Percentiles rank a stretch among this genome's conserved stretches.
These are phyloP conservation scores for Numenius arquata DNA, from an alignment of 2,113 vertebrate genomes.

Conservation along the genomic window DNA sequence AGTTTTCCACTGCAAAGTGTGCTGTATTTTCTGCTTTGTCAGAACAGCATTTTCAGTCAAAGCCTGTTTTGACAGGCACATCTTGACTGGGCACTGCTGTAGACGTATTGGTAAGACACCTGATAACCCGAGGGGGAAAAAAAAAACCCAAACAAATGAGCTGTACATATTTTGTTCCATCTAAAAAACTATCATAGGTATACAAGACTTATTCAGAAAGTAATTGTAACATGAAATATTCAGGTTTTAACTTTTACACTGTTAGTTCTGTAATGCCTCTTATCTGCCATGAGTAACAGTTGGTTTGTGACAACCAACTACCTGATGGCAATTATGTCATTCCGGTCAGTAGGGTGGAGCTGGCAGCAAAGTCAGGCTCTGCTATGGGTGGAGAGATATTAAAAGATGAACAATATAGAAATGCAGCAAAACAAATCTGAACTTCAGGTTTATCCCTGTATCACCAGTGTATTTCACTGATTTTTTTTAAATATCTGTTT, in stretches of 20 bases:
- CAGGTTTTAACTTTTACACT: not conserved
- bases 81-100: not conserved
- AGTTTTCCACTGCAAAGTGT: not conserved
- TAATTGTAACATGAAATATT: not conserved
- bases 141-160: not conserved
- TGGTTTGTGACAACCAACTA: not conserved
- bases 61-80: not conserved
- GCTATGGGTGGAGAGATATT: not conserved
- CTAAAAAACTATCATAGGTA: not conserved
- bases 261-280: not conserved
- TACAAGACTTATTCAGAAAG: not conserved
- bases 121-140: not conserved
- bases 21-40: not conserved
- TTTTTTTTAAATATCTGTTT: too few species aligned
- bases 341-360: not conserved
- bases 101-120: not conserved
- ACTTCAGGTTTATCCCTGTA: not conserved
- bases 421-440: not conserved
- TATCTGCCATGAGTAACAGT: not conserved
- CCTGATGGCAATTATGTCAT: not conserved
- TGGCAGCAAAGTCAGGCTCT: not conserved
- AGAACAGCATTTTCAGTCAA: not conserved
- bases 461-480: not conserved
- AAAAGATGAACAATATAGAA: not conserved
- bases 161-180: not conserved